These are phyloP conservation scores for Diabrotica virgifera DNA, from an alignment of 1,140 invertebrate species.

Conservation along the genomic window DNA sequence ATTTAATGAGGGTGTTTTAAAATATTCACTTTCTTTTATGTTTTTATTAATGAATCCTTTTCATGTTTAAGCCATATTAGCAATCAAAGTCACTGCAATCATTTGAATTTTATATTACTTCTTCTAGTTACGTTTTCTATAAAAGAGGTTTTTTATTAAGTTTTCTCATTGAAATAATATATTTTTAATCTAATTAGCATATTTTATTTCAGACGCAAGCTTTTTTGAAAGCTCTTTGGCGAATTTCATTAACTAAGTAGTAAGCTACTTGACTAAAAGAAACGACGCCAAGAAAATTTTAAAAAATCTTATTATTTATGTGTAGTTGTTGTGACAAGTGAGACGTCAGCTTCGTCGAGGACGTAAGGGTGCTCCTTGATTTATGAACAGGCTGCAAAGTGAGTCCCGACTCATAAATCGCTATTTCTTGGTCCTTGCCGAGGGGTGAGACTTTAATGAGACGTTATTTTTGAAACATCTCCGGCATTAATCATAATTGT, in stretches of 20 bases:
- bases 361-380: slow-evolving; percentile 28
- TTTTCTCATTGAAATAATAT: not conserved
- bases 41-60: too few species aligned
- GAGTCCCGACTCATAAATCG: slow-evolving; percentile 40
- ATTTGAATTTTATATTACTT: not conserved
- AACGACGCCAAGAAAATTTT: slow-evolving; percentile 24
- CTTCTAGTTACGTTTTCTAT: not conserved
- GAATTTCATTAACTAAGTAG: slow-evolving; percentile 21
- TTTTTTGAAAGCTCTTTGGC: not conserved
- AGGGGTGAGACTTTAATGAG: slow-evolving; percentile 40
- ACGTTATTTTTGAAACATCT: slow-evolving; percentile 43
- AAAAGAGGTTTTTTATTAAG: not conserved
- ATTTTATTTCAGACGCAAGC: not conserved
- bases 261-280: slow-evolving; percentile 31
- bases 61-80: too few species aligned
- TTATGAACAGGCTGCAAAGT: slow-evolving; percentile 39
- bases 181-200: not conserved
- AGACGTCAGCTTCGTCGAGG: slow-evolving; percentile 10
- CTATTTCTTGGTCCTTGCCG: slow-evolving; percentile 25
- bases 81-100: not conserved
- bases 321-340: slow-evolving; percentile 36
- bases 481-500: slow-evolving; percentile 38
- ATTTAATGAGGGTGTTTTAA: too few species aligned
- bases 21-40: too few species aligned
- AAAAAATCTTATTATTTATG: slow-evolving; percentile 37